Evolutionary conservation across 2,113 vertebrate genomes (phyloP).

Genomic region (Misgurnus anguillicaudatus): DNA sequence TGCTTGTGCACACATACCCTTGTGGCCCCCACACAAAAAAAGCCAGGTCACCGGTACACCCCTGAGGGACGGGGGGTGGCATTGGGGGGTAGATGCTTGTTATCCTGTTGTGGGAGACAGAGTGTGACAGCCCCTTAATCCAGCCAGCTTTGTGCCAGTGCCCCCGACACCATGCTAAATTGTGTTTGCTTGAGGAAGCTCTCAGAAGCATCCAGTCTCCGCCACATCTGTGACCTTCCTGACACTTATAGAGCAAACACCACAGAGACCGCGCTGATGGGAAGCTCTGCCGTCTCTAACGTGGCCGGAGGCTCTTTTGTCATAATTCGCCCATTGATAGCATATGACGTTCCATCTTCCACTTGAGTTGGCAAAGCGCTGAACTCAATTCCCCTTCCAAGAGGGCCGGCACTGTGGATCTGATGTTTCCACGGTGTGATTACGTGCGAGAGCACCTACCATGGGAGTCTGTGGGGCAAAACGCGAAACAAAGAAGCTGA

Average conservation of each 20-base stretch:
- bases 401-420: slow-evolving; percentile 30
- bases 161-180: slow-evolving; percentile 57
- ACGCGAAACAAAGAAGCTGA: neutral
- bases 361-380: slow-evolving; percentile 53
- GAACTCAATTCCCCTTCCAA: slow-evolving; percentile 55
- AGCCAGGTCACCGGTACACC: slow-evolving; percentile 11
- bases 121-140: slow-evolving; percentile 58
- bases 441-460: slow-evolving; percentile 19
- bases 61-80: neutral
- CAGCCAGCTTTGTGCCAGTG: slow-evolving; percentile 48
- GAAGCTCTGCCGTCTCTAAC: slow-evolving; percentile 48
- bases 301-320: slow-evolving; percentile 52
- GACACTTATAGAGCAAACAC: slow-evolving; percentile 44
- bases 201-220: slow-evolving; percentile 43
- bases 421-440: slow-evolving; percentile 36
- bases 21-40: slow-evolving; percentile 10
- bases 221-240: slow-evolving; percentile 46
- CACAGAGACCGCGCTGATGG: slow-evolving; percentile 42
- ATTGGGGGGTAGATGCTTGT: slow-evolving; percentile 36
- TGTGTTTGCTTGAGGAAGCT: slow-evolving; percentile 58
- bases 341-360: slow-evolving; percentile 57
- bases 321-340: slow-evolving; percentile 57
- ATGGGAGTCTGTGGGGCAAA: neutral
- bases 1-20: neutral
- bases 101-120: slow-evolving; percentile 55